These are phyloP conservation scores for Liposcelis brunnea DNA, from an alignment of 2,888 invertebrate species.

Conservation along the genomic window DNA sequence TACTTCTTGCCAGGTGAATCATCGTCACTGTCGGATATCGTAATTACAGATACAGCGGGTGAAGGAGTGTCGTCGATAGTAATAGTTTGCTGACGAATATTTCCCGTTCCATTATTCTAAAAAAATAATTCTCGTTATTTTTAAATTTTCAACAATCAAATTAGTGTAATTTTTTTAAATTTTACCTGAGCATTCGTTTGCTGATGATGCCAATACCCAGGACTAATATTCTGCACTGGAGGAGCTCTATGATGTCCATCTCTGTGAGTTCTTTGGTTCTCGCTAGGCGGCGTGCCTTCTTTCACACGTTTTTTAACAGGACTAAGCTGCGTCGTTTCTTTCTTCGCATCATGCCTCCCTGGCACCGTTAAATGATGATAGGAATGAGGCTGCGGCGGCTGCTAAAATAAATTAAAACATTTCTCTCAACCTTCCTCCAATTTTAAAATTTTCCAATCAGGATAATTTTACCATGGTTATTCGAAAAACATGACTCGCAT, in stretches of 20 bases:
- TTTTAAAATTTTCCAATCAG: no score
- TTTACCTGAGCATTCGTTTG: not conserved
- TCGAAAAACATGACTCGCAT: no score
- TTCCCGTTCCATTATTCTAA: constrained; percentile 21
- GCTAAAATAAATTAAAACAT: not conserved
- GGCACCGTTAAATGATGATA: constrained; percentile 38
- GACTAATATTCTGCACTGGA: not conserved
- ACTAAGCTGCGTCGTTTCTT: constrained; percentile 79
- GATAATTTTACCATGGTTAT: no score
- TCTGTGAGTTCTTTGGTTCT: not conserved
- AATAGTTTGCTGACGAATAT: constrained; percentile 61
- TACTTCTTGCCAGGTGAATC: constrained; percentile 39
- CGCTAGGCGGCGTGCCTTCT: constrained; percentile 73
- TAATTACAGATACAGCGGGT: constrained; percentile 86
- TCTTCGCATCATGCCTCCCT: constrained; percentile 31
- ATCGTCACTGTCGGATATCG: constrained; percentile 89
- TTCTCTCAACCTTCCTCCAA: not conserved
- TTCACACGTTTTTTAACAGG: constrained; percentile 95
- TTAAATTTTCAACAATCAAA: no score
- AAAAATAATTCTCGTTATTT: no score
- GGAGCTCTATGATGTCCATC: not conserved
- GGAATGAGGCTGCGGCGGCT: constrained; percentile 37
- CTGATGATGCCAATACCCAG: constrained; percentile 1
- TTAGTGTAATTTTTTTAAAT: no score
- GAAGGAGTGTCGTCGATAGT: constrained; percentile 92